Conservation (phyloP, 1,140 invertebrate genomes). For the Aphis gossypii region DNA sequence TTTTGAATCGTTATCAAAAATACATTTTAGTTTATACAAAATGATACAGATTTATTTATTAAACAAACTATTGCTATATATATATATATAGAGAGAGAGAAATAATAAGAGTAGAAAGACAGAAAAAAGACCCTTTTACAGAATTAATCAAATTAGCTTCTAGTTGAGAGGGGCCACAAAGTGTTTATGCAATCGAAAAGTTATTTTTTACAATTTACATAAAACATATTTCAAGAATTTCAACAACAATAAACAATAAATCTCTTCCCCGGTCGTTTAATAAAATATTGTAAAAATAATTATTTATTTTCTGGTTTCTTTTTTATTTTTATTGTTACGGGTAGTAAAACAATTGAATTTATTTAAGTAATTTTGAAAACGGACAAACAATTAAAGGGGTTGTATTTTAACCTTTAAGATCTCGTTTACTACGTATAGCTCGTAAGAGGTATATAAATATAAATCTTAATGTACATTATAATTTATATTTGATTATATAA, state of each 20-base stretch:
- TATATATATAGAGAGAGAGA: not conserved
- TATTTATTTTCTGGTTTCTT: not conserved
- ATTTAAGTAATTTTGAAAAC: not conserved
- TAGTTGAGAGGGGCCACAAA: conserved; percentile 12
- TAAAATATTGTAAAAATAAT: conserved; percentile 28
- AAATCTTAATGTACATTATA: not conserved
- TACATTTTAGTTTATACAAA: not conserved
- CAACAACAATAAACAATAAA: conserved; percentile 39
- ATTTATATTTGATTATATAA: not conserved
- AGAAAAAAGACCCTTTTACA: conserved; percentile 21
- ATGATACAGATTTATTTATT: conserved; percentile 15
- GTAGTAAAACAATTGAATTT: not conserved
- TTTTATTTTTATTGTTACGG: not conserved
- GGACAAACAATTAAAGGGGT: not conserved
- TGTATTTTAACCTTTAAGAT: not conserved
- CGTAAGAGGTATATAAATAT: not conserved
- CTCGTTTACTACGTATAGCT: not conserved
- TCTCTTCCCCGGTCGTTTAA: not conserved
- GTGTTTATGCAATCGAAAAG: conserved; percentile 47
- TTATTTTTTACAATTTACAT: conserved; percentile 40
- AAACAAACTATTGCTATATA: not conserved
- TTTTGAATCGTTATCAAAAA: not conserved
- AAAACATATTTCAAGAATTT: conserved; percentile 44
- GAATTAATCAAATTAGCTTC: conserved; percentile 43
- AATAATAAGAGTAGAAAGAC: not conserved